Evolutionary conservation across 2,888 invertebrate species (phyloP).

Genomic region (Thalpophila matura): DNA sequence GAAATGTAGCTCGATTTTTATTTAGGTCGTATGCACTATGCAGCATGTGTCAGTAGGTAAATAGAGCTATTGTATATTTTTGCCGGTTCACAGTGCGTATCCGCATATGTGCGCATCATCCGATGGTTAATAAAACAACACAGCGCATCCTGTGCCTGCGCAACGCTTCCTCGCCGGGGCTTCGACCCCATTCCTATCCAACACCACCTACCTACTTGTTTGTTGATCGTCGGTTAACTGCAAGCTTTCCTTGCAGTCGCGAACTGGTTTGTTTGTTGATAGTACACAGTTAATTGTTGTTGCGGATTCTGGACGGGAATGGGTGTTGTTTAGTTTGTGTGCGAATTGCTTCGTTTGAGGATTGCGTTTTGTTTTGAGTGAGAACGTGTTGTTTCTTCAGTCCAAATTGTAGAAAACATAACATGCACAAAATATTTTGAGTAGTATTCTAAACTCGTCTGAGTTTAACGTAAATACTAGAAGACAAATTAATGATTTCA

Average conservation of each 20-base stretch:
- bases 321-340: constrained; percentile 22
- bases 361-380: constrained; percentile 23
- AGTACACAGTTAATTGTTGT: constrained; percentile 27
- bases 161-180: constrained; percentile 58
- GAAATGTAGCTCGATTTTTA: background rate
- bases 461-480: background rate
- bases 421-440: background rate
- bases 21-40: background rate
- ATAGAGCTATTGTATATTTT: constrained; percentile 22
- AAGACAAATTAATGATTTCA: background rate
- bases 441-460: constrained; percentile 3
- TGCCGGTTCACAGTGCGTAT: constrained; percentile 26
- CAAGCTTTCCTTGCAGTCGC: constrained; percentile 21
- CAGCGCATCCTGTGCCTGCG: constrained; percentile 57
- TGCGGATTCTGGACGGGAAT: constrained; percentile 18
- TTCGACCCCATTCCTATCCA: constrained; percentile 57
- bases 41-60: background rate
- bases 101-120: constrained; percentile 38
- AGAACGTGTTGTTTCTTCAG: constrained; percentile 17
- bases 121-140: constrained; percentile 62
- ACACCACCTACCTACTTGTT: constrained; percentile 15
- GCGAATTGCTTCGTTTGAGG: constrained; percentile 20
- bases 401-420: constrained; percentile 16
- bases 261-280: constrained; percentile 34
- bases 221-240: constrained; percentile 23